Conservation (phyloP, 2,113 vertebrate species). For the Phodopus roborovskii region DNA sequence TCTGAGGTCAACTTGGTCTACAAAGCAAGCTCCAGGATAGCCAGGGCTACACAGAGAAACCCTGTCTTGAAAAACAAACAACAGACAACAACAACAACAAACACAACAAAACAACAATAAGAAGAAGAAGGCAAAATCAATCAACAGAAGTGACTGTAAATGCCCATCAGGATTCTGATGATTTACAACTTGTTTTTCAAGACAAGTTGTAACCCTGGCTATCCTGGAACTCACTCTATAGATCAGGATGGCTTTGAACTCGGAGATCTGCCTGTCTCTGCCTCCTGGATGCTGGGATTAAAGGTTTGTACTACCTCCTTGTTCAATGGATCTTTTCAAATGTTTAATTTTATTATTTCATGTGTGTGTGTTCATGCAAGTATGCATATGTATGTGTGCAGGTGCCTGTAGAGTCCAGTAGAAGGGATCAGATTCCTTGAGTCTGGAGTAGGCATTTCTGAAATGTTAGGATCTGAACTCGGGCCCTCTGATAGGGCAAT, state of each 20-base stretch:
- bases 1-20: background rate
- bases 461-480: background rate
- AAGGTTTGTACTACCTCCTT: background rate
- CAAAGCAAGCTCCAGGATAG: background rate
- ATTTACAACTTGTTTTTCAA: background rate
- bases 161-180: background rate
- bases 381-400: background rate
- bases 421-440: background rate
- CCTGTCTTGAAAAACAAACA: background rate
- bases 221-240: background rate
- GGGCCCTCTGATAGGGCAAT: background rate
- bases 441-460: background rate
- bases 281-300: background rate
- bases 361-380: background rate
- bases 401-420: background rate
- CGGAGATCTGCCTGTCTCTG: background rate
- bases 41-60: background rate
- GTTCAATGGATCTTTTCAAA: background rate
- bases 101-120: no score
- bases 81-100: no score
- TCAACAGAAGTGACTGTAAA: background rate
- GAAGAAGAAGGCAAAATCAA: background rate
- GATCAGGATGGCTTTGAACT: background rate
- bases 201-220: background rate
- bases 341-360: background rate